Conservation (phyloP, 1,140 invertebrate species). For the Drosophila santomea region DNA sequence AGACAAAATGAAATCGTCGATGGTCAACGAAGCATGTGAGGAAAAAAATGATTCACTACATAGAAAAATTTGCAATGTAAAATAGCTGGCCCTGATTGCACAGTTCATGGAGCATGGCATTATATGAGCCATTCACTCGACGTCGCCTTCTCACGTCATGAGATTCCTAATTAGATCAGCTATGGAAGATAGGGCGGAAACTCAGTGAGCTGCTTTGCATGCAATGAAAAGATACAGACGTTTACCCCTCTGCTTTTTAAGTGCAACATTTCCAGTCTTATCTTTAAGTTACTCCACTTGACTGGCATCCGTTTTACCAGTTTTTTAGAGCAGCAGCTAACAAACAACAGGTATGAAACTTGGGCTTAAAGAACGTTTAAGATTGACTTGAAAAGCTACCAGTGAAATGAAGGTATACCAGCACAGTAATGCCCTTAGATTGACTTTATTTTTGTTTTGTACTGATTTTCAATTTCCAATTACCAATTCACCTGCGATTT, state of each 20-base stretch:
- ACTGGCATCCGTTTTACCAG: constrained; percentile 15
- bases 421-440: background rate
- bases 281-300: constrained; percentile 13
- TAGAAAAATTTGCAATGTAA: constrained; percentile 4
- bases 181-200: background rate
- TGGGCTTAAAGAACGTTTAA: background rate
- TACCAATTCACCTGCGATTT: constrained; percentile 14
- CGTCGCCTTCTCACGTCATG: constrained; percentile 42
- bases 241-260: constrained; percentile 5
- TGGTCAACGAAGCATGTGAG: constrained; percentile 1
- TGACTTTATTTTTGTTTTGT: constrained; percentile 4
- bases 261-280: constrained; percentile 13
- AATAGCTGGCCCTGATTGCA: constrained; percentile 28
- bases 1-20: background rate
- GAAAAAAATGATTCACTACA: constrained; percentile 10
- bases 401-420: background rate
- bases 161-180: constrained; percentile 42
- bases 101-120: constrained; percentile 35
- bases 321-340: background rate
- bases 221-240: background rate
- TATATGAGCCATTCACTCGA: constrained; percentile 30
- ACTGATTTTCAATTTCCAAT: constrained; percentile 4
- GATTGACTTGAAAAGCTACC: background rate
- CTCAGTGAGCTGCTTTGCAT: constrained; percentile 37
- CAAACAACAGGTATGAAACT: background rate